A percentile compares a stretch with the other conserved stretches of the same genome.
phyloP scores from a whole-genome alignment of 2,888 invertebrate genomes.

The Pherbina coryleti region DNA sequence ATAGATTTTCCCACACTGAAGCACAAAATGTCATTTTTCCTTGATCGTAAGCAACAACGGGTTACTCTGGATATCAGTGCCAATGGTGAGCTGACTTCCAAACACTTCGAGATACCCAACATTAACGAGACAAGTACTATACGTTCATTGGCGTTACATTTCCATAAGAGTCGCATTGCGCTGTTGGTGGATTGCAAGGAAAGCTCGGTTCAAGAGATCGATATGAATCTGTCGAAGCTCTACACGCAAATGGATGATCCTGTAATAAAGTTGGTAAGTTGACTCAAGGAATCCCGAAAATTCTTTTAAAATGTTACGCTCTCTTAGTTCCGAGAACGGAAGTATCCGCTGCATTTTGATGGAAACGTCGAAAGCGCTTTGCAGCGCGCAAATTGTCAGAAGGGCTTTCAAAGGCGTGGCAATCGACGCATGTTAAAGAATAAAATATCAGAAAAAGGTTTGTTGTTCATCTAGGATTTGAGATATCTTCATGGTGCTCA shows the following conservation, averaged over 20 bases:
- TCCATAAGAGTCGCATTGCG: constrained; percentile 65
- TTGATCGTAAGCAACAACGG: constrained; percentile 69
- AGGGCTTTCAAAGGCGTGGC: constrained; percentile 63
- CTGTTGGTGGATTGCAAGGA: constrained; percentile 68
- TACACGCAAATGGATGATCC: constrained; percentile 70
- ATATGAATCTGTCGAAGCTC: constrained; percentile 65
- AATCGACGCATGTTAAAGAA: constrained; percentile 66
- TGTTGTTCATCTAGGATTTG: constrained; percentile 33
- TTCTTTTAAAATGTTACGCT: not conserved
- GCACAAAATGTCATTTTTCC: constrained; percentile 69
- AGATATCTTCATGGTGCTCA: not conserved
- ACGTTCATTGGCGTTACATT: constrained; percentile 67
- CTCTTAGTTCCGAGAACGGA: constrained; percentile 67
- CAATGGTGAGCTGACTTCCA: constrained; percentile 64
- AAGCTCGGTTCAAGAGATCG: constrained; percentile 66
- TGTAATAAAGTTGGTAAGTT: constrained; percentile 67
- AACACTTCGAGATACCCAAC: constrained; percentile 67
- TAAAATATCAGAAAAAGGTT: constrained; percentile 67
- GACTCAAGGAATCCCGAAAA: no score
- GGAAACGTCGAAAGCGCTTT: constrained; percentile 66
- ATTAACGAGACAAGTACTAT: constrained; percentile 70
- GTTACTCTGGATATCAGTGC: constrained; percentile 68
- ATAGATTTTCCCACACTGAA: constrained; percentile 69
- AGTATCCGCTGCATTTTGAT: constrained; percentile 69
- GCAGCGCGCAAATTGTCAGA: constrained; percentile 69